Conservation (phyloP, 2,797 vertebrate genomes). For the Gobionotothen gibberifrons region DNA sequence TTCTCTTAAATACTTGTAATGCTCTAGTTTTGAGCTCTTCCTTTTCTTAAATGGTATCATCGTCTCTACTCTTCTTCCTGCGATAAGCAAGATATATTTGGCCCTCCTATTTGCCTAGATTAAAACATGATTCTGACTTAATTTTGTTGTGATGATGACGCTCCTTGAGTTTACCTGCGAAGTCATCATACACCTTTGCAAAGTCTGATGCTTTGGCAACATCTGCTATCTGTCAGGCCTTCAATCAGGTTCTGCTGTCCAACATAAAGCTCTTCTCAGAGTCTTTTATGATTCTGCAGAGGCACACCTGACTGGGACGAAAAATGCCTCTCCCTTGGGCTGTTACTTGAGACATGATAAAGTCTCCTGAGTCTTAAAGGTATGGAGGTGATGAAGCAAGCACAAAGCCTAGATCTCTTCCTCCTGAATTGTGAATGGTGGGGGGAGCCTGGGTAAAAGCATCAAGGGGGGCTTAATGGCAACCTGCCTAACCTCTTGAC, state of each 20-base stretch:
- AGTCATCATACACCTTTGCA: constrained; percentile 47
- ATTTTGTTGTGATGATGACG: constrained; percentile 20
- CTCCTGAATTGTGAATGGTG: constrained; percentile 57
- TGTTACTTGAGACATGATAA: constrained; percentile 75
- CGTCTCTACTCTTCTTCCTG: constrained; percentile 4
- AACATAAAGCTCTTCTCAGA: constrained; percentile 24
- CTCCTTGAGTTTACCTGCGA: constrained; percentile 28
- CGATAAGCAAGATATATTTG: constrained; percentile 4
- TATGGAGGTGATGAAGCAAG: constrained; percentile 77
- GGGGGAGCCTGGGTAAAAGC: constrained; percentile 46
- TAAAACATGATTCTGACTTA: constrained; percentile 25
- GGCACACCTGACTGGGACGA: constrained; percentile 55
- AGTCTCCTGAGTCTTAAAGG: constrained; percentile 72
- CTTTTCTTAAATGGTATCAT: constrained; percentile 7
- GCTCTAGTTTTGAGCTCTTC: constrained; percentile 15
- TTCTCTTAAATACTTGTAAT: constrained; percentile 35
- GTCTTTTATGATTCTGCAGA: constrained; percentile 42
- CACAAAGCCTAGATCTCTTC: constrained; percentile 71
- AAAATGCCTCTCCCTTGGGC: constrained; percentile 60
- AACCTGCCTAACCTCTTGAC: constrained; percentile 80
- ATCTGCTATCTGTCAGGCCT: constrained; percentile 23
- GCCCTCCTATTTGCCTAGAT: constrained; percentile 18
- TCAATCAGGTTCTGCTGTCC: constrained; percentile 38
- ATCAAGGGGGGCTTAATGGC: constrained; percentile 74
- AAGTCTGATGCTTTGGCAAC: neutral